These are phyloP conservation scores for Drosophila ficusphila DNA, from an alignment of 1,140 invertebrate species.

Conservation along the genomic window DNA sequence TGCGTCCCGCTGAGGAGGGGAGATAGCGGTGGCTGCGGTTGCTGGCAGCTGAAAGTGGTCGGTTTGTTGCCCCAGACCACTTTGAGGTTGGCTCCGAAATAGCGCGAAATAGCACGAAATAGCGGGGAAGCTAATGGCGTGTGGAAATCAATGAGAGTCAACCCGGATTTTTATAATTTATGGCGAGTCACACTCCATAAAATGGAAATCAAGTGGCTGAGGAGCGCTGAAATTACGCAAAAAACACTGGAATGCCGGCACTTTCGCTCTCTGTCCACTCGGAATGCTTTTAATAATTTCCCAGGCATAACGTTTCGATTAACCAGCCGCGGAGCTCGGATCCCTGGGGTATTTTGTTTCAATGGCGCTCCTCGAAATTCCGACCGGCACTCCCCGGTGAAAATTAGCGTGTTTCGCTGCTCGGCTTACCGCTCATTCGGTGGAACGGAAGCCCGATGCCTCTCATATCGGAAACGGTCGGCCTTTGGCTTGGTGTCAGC, in stretches of 20 bases:
- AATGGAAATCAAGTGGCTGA: conserved; percentile 4
- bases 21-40: not conserved
- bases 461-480: conserved; percentile 31
- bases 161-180: conserved; percentile 33
- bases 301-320: conserved; percentile 11
- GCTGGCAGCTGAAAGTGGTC: conserved; percentile 27
- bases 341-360: conserved; percentile 9
- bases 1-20: not conserved
- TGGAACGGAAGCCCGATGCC: conserved; percentile 3
- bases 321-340: not conserved
- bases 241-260: not conserved
- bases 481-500: conserved; percentile 9
- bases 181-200: conserved; percentile 2
- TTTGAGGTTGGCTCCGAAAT: not conserved
- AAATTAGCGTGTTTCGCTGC: conserved; percentile 25
- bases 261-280: conserved; percentile 3
- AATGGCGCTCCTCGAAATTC: conserved; percentile 21
- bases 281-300: conserved; percentile 4
- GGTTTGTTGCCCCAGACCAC: conserved; percentile 2
- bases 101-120: conserved; percentile 8
- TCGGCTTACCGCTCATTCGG: conserved; percentile 25
- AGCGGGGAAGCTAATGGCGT: conserved; percentile 45
- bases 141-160: conserved; percentile 44
- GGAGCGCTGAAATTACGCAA: conserved; percentile 5
- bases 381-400: not conserved